phyloP scores from a whole-genome alignment of 2,888 invertebrate genomes.

The Petrophora chlorosata region DNA sequence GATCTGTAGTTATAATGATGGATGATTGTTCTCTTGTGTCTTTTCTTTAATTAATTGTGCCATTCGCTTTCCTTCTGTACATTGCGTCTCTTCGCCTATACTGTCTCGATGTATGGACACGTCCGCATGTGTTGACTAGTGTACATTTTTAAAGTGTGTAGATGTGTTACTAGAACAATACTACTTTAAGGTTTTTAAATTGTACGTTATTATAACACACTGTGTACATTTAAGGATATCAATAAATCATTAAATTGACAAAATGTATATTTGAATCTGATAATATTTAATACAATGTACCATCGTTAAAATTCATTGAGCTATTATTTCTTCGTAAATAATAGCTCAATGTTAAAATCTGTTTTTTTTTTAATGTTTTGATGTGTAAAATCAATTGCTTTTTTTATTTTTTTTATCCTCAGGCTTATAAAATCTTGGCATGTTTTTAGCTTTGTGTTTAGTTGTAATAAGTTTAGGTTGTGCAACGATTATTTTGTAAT shows the following conservation, averaged over 20 bases:
- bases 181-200: conserved; percentile 38
- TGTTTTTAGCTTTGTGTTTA: conserved; percentile 1
- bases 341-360: too few species aligned
- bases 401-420: too few species aligned
- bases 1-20: conserved; percentile 11
- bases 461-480: conserved; percentile 49
- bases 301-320: background rate
- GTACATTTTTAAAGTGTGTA: conserved; percentile 52
- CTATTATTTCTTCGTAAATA: too few species aligned
- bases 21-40: conserved; percentile 24
- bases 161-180: conserved; percentile 52
- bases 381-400: conserved; percentile 25
- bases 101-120: conserved; percentile 56
- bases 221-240: conserved; percentile 15
- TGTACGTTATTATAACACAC: conserved; percentile 5
- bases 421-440: too few species aligned
- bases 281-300: background rate
- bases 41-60: conserved; percentile 60
- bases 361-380: conserved; percentile 4
- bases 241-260: conserved; percentile 6
- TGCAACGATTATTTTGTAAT: conserved; percentile 57
- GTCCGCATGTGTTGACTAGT: conserved; percentile 62
- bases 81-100: conserved; percentile 62
- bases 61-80: conserved; percentile 77
- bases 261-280: conserved; percentile 23